phyloP scores from a whole-genome alignment of 2,113 vertebrate species.

The Mastomys natalensis region DNA sequence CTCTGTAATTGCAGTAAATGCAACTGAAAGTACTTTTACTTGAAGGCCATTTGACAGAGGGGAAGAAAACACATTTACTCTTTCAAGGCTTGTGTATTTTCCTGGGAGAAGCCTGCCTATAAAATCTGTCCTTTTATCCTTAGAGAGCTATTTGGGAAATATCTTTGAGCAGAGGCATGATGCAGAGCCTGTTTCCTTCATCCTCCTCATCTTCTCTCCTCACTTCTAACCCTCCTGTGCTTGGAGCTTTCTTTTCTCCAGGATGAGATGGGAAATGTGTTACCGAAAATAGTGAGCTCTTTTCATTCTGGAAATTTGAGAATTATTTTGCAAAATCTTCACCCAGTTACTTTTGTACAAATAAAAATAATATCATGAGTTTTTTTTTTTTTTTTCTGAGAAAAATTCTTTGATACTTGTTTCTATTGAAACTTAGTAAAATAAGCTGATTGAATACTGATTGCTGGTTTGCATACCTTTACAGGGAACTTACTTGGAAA shows the following conservation, averaged over 20 bases:
- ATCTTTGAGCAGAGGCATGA: neutral
- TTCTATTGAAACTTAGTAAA: constrained; percentile 32
- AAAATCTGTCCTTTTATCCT: constrained; percentile 72
- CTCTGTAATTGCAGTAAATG: constrained; percentile 35
- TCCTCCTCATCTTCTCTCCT: no score
- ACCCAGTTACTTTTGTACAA: neutral
- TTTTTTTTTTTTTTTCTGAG: neutral
- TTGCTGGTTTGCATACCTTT: neutral
- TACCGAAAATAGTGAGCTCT: neutral
- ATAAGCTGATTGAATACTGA: constrained; percentile 50
- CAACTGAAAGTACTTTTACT: constrained; percentile 72
- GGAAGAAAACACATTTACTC: constrained; percentile 74
- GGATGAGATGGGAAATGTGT: neutral
- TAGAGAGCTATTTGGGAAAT: constrained; percentile 63
- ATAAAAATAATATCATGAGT: neutral
- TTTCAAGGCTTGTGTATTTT: constrained; percentile 64
- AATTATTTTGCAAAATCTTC: constrained; percentile 25
- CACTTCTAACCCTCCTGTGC: neutral
- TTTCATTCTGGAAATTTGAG: neutral
- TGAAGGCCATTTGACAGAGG: constrained; percentile 70
- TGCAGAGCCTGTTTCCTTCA: neutral
- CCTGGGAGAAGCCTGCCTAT: constrained; percentile 63
- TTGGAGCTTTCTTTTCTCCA: neutral
- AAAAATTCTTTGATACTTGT: neutral
- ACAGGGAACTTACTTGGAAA: neutral